Base-by-base conservation (phyloP, 2,888 invertebrate species). In the Geotrupes spiniger region DNA sequence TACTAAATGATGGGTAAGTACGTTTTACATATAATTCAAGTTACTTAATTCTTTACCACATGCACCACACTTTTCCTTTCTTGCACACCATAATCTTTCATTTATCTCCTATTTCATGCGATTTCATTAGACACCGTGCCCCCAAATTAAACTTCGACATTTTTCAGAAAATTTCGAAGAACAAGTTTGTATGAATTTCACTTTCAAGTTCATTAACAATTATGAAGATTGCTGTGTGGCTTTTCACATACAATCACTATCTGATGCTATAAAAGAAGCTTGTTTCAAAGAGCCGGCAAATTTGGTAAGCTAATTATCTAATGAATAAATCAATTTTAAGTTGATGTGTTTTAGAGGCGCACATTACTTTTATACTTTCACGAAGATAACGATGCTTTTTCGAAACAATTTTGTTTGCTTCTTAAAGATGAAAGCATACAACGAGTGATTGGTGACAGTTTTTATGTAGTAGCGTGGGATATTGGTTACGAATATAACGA, bases 381-480 rank as follows among this genome's bases (percentile, higher is more conserved):
- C 51, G 65, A 63, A 42, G 56, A 60, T 11, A 46, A 52, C 10
- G 58, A 63, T 31, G 36, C 47, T 11, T 68, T 69, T 49, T 54
- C 65, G 2, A 46, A 58, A 26, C 55, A 57, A 38, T 63, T 68
- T 46, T 62, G 60, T 14, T 45, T 49, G 27, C 51, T 59, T 53
- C 42, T 69, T 11, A 36, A 31, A 10, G 57, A 52, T 9, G 36
- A 53, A 8, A 55, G 61, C 39, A 43, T 68, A 15, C 40, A 49
- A 3, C 41, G 56, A 14, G 49, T 66, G 31, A 39, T 66, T 10
- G 55, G 54, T 17, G 46, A 53, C 10, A 53, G 54, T 36, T 69
- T 60, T 46, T 59, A 58, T 41, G 17, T 68, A 4, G 37, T 68
- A 16, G 66, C 65, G n/a, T 69, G 68, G 66, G 64, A 68, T 50